Evolutionary conservation across 35 echinoderm and acorn worm genomes (phyloP), one percentile per base, ranked within the genome.

Genomic region (Anneissia japonica): DNA sequence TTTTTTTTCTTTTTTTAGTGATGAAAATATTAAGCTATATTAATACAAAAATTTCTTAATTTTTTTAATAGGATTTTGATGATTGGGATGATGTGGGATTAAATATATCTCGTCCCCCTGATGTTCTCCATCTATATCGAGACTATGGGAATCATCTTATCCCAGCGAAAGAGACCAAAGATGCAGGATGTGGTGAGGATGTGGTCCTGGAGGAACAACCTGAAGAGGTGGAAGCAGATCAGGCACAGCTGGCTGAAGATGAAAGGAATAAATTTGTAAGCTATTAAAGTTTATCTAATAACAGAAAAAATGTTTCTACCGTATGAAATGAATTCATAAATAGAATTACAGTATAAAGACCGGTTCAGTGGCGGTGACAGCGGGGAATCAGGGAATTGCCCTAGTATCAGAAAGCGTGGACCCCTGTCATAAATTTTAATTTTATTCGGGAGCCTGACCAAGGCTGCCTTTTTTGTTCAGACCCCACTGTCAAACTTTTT

Each of bases 1-100:
- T n/a, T n/a, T n/a, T n/a, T n/a, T n/a, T n/a, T n/a, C n/a, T n/a
- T n/a, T n/a, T n/a, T n/a, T n/a, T n/a, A n/a, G n/a, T n/a, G n/a
- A n/a, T n/a, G n/a, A n/a, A n/a, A n/a, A n/a, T n/a, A n/a, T n/a
- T n/a, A n/a, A n/a, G n/a, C n/a, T n/a, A n/a, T n/a, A n/a, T n/a
- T n/a, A n/a, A n/a, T n/a, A n/a, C n/a, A n/a, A n/a, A n/a, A n/a
- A n/a, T n/a, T n/a, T n/a, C n/a, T n/a, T n/a, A n/a, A n/a, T n/a
- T n/a, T n/a, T n/a, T n/a, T n/a, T 45, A 32, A 3, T 39, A 99
- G 96, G 96, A 99, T 93, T 99, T 99, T 94, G 96, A 99, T 81
- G 96, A 99, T 76, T 99, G 96, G 96, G 96, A 99, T 89, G 96
- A 99, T 79, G 96, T 99, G 21, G 96, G 96, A 37, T 83, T 99